Evolutionary conservation across 2,113 vertebrate species (phyloP), one percentile per base, ranked within the genome.

Genomic region (Megalops atlanticus): DNA sequence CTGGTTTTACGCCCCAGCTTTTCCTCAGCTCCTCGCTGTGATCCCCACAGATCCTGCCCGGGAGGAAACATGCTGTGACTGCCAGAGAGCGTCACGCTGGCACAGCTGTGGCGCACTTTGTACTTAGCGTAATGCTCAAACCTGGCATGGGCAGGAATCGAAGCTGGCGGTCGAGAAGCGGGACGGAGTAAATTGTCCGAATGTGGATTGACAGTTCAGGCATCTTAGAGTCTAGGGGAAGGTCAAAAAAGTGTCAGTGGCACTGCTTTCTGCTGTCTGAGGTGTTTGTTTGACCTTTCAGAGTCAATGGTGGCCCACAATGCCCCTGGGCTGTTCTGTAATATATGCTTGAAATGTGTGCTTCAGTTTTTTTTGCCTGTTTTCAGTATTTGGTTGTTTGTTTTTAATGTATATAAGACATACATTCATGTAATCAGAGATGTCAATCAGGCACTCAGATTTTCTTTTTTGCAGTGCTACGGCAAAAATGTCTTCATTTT

Each of bases 101-200:
- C 45, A 54, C 16, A 1, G 4, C 31, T 6, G 21, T 40, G 40
- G 38, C 54, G 72, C 78, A 58, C 82, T 80, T 80, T 80, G 83
- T 84, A 85, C 80, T 76, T 14, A 33, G 38, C 70, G 35, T 85
- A 84, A 85, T 83, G 54, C 87, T 81, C 69, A 39, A 76, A n/a
- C 69, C 81, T 86, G 84, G 85, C 84, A 82, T n/a, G 58, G 69
- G 70, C 64, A 81, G 73, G 77, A 82, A 88, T 80, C 78, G 58
- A 79, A 49, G 64, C 45, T 81, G 84, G 79, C 75, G 58, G 41
- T 33, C 70, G n/a, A n/a, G n/a, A n/a, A 64, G 14, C 45, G 49
- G 52, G 74, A 81, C 15, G 58, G 35, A 79, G 82, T 69, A 77
- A 74, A 40, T 40, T 40, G n/a, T 43, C 81, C 80, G 76, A 79